Conservation (phyloP, 2,888 invertebrate species). For the Notocelia uddmanniana region DNA sequence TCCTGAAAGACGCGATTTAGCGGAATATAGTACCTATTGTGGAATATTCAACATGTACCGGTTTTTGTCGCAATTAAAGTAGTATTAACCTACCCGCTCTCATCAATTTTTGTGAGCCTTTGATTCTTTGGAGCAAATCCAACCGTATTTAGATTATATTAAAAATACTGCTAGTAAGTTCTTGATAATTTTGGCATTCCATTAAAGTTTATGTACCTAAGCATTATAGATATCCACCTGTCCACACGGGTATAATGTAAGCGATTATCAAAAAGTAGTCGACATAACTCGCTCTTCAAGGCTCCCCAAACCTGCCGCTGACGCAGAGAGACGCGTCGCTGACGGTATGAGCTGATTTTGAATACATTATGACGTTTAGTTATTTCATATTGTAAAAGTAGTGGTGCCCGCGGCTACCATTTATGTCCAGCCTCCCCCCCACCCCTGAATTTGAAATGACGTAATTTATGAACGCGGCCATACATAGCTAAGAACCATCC, state of each 20-base stretch:
- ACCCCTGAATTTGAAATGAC: too few relatives aligned
- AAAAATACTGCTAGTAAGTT: not conserved
- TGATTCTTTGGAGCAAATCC: not conserved
- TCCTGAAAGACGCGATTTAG: too few relatives aligned
- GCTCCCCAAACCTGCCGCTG: conserved; percentile 37
- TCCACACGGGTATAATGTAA: not conserved
- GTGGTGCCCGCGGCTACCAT: not conserved
- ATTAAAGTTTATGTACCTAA: not conserved
- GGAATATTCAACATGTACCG: too few relatives aligned
- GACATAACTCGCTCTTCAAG: conserved; percentile 26
- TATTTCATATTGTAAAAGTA: conserved; percentile 16
- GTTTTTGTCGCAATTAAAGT: too few relatives aligned
- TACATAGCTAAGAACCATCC: too few relatives aligned
- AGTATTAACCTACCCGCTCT: not conserved
- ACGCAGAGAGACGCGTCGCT: conserved; percentile 43
- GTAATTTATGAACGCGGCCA: too few relatives aligned
- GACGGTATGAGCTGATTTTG: conserved; percentile 36
- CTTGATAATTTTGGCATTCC: not conserved
- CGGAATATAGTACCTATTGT: too few relatives aligned
- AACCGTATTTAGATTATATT: not conserved
- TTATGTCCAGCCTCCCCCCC: too few relatives aligned
- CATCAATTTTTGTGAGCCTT: too few relatives aligned
- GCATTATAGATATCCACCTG: not conserved
- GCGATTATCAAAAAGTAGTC: conserved; percentile 18
- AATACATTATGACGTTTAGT: conserved; percentile 31